These are phyloP conservation scores for Eunapius fragilis DNA, from an alignment of 37 sponge, comb jelly and placozoan genomes.

Conservation along the genomic window DNA sequence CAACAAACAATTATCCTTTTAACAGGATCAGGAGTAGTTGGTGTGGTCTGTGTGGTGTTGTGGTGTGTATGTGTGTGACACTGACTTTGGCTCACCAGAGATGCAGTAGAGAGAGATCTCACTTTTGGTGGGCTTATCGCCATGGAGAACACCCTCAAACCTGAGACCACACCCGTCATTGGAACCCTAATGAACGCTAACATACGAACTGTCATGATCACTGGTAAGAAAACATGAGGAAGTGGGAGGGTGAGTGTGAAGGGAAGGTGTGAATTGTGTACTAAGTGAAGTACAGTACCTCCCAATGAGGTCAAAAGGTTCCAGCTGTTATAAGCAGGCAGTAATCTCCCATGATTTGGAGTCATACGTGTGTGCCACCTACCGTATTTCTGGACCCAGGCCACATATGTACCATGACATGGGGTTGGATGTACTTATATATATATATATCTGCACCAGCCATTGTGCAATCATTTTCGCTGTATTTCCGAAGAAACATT, in stretches of 20 bases:
- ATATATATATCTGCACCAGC: no score
- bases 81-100: constrained; percentile 16
- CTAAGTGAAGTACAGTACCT: no score
- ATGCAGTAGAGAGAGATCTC: constrained; percentile 79
- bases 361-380: no score
- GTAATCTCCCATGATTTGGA: no score
- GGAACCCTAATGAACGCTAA: constrained; percentile 39
- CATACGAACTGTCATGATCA: constrained; percentile 89
- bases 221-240: constrained; percentile 45
- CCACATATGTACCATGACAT: no score
- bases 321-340: no score
- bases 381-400: no score
- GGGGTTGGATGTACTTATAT: no score
- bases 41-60: not conserved
- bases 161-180: constrained; percentile 80
- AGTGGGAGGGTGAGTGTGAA: not conserved
- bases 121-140: constrained; percentile 87
- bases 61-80: not conserved
- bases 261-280: not conserved
- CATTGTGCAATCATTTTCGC: no score
- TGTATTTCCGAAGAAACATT: no score
- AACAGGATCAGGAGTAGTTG: not conserved
- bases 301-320: no score
- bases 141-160: constrained; percentile 88
- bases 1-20: no score